phyloP scores from a whole-genome alignment of 2,113 vertebrate genomes.

The Dasyornis broadbenti region DNA sequence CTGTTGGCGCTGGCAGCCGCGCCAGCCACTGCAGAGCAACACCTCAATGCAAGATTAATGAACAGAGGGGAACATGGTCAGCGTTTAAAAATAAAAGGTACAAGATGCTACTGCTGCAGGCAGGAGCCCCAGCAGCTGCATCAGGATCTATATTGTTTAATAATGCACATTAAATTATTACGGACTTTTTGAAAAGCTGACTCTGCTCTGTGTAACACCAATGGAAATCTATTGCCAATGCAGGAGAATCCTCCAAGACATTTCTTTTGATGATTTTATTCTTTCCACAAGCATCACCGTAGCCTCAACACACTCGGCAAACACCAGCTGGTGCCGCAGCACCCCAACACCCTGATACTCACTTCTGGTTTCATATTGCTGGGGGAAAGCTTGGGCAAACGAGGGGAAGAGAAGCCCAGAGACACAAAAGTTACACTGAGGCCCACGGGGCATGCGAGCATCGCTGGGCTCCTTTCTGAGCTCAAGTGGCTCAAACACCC shows the following conservation, averaged over 20 bases:
- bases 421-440: fast-evolving
- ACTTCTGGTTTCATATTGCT: fast-evolving
- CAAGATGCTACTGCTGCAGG: neutral
- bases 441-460: fast-evolving
- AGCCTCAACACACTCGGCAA: fast-evolving
- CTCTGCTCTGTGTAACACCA: neutral
- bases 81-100: neutral
- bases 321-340: neutral
- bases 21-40: neutral
- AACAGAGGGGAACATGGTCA: neutral
- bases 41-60: neutral
- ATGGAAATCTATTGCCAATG: fast-evolving
- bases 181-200: neutral
- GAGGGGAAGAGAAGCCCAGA: fast-evolving
- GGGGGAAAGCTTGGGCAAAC: neutral
- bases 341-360: fast-evolving
- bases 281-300: fast-evolving
- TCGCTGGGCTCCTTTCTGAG: fast-evolving
- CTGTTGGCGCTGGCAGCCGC: fast-evolving
- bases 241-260: fast-evolving
- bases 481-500: fast-evolving
- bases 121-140: neutral
- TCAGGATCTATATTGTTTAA: neutral
- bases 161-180: neutral
- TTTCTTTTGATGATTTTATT: neutral